A percentile compares a stretch with the other conserved stretches of the same genome.
phyloP scores from a whole-genome alignment of 2,888 invertebrate species.

The Polymixis flavicincta region DNA sequence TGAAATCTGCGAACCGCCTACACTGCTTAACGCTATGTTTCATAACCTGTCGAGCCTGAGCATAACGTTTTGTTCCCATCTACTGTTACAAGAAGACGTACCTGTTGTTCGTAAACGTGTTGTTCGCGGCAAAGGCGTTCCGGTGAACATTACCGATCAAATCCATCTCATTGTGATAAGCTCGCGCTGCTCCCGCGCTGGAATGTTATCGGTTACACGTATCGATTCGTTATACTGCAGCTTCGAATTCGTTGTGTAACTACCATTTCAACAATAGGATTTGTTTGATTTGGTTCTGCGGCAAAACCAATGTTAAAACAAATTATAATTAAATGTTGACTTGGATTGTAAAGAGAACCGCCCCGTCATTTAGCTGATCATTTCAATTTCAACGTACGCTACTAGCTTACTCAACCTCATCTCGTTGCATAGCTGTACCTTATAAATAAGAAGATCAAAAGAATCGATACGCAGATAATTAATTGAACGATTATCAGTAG shows the following conservation, averaged over 20 bases:
- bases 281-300: slow-evolving; percentile 5
- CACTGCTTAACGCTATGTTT: slow-evolving; percentile 38
- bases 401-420: background rate
- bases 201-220: slow-evolving; percentile 76
- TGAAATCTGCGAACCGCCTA: slow-evolving; percentile 51
- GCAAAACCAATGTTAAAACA: background rate
- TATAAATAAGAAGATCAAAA: slow-evolving; percentile 49
- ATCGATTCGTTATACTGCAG: slow-evolving; percentile 73
- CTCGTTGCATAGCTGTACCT: slow-evolving; percentile 16
- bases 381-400: background rate
- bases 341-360: background rate
- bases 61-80: slow-evolving; percentile 47
- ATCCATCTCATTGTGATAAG: slow-evolving; percentile 72
- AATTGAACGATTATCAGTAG: slow-evolving; percentile 75
- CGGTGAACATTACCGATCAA: slow-evolving; percentile 73
- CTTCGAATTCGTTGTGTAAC: slow-evolving; percentile 48
- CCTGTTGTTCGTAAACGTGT: slow-evolving; percentile 62
- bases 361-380: background rate
- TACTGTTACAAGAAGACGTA: slow-evolving; percentile 65
- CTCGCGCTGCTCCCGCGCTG: slow-evolving; percentile 71
- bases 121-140: slow-evolving; percentile 65
- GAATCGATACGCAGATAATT: slow-evolving; percentile 62
- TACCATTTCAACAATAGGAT: slow-evolving; percentile 23
- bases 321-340: background rate
- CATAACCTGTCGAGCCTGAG: slow-evolving; percentile 52